Percentiles rank a stretch among this genome's conserved stretches.
Evolutionary conservation across 2,113 vertebrate species (phyloP).

Genomic region (Nasalis larvatus): DNA sequence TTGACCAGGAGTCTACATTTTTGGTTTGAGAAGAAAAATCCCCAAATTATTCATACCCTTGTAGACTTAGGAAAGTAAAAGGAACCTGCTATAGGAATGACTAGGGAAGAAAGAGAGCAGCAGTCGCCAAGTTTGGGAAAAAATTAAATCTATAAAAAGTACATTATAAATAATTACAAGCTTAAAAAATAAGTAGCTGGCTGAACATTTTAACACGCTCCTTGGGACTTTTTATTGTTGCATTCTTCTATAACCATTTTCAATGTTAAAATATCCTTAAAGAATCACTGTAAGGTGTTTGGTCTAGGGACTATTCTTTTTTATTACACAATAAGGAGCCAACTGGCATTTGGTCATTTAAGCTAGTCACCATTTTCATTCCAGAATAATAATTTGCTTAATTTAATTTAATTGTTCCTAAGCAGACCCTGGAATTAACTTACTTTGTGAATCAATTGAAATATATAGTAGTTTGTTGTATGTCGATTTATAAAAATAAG

Average conservation of each 20-base stretch:
- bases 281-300: conserved; percentile 52
- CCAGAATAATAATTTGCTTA: conserved; percentile 78
- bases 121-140: background rate
- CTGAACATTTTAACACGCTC: conserved; percentile 74
- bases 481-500: conserved; percentile 68
- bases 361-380: conserved; percentile 68
- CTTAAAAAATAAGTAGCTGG: conserved; percentile 82
- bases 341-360: conserved; percentile 74
- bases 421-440: conserved; percentile 65
- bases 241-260: conserved; percentile 78
- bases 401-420: conserved; percentile 80
- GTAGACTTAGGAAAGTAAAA: background rate
- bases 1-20: background rate
- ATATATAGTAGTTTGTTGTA: conserved; percentile 64
- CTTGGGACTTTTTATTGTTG: conserved; percentile 71
- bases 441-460: conserved; percentile 72
- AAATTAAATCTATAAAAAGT: conserved; percentile 60
- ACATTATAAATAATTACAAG: conserved; percentile 68
- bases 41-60: background rate
- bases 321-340: conserved; percentile 68
- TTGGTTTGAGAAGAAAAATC: background rate
- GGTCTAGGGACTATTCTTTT: conserved; percentile 67
- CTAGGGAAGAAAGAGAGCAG: background rate
- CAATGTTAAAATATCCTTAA: conserved; percentile 75
- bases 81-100: background rate